Base-by-base conservation (phyloP, 2,888 invertebrate species). In the Glaucopsyche alexis region DNA sequence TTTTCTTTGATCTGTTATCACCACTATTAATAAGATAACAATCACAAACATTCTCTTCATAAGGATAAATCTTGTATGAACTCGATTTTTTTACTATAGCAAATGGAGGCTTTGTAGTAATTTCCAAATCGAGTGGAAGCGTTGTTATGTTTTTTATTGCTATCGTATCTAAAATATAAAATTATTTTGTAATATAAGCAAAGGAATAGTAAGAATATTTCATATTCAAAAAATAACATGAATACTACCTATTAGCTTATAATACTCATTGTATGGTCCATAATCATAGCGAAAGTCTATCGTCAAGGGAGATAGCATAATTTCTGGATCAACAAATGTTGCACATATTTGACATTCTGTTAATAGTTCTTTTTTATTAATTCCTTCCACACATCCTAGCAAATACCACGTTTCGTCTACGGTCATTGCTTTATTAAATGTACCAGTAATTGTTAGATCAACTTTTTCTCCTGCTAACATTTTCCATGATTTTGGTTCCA, bases 331-430 rank as follows among this genome's bases (percentile, higher is more conserved):
- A 0, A 94, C 92, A 80, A 95, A 95, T 74, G 91, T 94, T 0
- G 94, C 94, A 52, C 82, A 83, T 71, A 95, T 84, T 75, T 84
- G 85, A 77, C 94, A 94, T 70, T 88, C 88, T 42, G 94, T 82
- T 55, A 95, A 83, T 64, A 94, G 79, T 78, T 93, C 93, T 69
- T 94, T 93, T 81, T 93, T 94, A 72, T 91, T 92, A 6, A 91
- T 87, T 6, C 94, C 93, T 69, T 94, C 94, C 3, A 94, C 89
- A 66, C 91, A 87, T 14, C 94, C 94, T 71, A 94, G 89, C 75
- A 95, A 87, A 81, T 94, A 94, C 93, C 94, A 95, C 79, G 89
- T 88, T 83, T 95, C 95, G 73, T 88, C 88, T 0, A 94, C 76
- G 1, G 81, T 85, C 52, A 89, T 84, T 0, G 89, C 86, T 83